These are phyloP conservation scores for Pseudobourletiella spinata DNA, from an alignment of 1,140 invertebrate species.

Conservation along the genomic window DNA sequence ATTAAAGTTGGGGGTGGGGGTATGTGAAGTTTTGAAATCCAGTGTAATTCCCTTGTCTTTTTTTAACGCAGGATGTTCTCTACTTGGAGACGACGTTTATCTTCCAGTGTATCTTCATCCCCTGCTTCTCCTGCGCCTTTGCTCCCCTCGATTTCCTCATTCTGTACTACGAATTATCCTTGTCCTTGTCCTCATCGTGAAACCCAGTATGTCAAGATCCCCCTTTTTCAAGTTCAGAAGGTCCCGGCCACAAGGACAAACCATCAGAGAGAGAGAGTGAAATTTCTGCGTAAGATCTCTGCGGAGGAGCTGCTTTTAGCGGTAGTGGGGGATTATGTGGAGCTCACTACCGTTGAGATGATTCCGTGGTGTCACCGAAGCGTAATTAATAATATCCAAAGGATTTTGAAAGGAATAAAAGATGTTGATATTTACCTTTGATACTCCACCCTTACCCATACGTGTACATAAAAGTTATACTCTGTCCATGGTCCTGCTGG, in stretches of 20 bases:
- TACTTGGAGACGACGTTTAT: slow-evolving; percentile 3
- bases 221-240: too few species aligned
- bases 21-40: too few species aligned
- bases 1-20: not conserved
- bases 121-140: slow-evolving; percentile 5
- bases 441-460: too few species aligned
- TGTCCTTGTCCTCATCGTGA: not conserved
- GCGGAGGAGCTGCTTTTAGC: too few species aligned
- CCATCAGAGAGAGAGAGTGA: not conserved
- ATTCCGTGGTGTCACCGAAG: not conserved
- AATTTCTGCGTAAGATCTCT: not conserved
- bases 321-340: too few species aligned
- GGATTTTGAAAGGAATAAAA: too few species aligned
- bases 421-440: too few species aligned
- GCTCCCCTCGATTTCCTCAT: slow-evolving; percentile 2
- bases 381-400: not conserved
- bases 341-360: not conserved
- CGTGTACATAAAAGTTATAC: too few species aligned
- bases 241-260: too few species aligned
- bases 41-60: too few species aligned
- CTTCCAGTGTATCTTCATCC: slow-evolving; percentile 11
- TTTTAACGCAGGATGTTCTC: not conserved
- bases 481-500: too few species aligned
- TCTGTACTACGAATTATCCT: slow-evolving; percentile 5
- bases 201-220: not conserved